A percentile compares a stretch with the other conserved stretches of the same genome.
Conservation (phyloP, 2,888 invertebrate genomes). For the Lagria hirta region DNA sequence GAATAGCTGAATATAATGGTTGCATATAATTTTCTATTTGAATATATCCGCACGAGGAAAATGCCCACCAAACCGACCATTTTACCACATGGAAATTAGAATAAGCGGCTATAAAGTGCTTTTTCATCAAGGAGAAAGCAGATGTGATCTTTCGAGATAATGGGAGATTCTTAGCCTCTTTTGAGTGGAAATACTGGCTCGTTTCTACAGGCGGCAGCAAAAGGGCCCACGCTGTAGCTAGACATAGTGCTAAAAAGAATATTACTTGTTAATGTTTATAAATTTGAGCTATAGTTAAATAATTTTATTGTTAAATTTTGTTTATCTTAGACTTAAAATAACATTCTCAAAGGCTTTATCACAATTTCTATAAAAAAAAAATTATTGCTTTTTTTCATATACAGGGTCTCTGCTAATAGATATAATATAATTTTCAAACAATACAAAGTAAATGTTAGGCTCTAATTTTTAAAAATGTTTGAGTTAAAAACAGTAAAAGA, state of each 20-base stretch:
- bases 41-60: conserved; percentile 68
- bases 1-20: conserved; percentile 74
- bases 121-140: conserved; percentile 57
- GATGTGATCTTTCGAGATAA: conserved; percentile 37
- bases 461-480: too few relatives aligned
- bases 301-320: too few relatives aligned
- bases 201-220: conserved; percentile 68
- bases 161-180: conserved; percentile 4
- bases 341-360: too few relatives aligned
- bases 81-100: conserved; percentile 61
- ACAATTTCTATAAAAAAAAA: too few relatives aligned
- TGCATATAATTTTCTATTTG: conserved; percentile 77
- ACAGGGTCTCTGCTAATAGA: too few relatives aligned
- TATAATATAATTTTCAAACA: too few relatives aligned
- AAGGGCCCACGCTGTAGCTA: conserved; percentile 70
- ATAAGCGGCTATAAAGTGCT: conserved; percentile 62
- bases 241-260: conserved; percentile 60
- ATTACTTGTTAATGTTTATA: too few relatives aligned
- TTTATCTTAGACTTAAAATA: too few relatives aligned
- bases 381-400: too few relatives aligned
- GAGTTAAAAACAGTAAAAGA: too few relatives aligned
- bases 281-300: too few relatives aligned
- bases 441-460: too few relatives aligned
- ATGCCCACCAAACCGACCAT: conserved; percentile 77
- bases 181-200: conserved; percentile 74